These are phyloP conservation scores for Theocolax elegans DNA, from an alignment of 1,140 invertebrate species.

Conservation along the genomic window DNA sequence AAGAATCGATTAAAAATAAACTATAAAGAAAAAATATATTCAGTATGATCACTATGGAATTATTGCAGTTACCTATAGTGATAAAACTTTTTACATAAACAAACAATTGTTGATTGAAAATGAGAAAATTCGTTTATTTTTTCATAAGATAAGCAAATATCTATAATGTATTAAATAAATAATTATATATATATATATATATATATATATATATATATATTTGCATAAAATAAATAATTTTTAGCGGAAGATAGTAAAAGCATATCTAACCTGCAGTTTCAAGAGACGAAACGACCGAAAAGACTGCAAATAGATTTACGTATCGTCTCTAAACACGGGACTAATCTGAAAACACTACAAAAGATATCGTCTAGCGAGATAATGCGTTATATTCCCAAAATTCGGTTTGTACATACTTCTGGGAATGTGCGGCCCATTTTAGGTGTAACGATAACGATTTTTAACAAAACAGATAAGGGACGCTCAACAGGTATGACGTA, in stretches of 20 bases:
- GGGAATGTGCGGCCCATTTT: constrained; percentile 45
- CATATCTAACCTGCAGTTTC: constrained; percentile 44
- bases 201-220: not conserved
- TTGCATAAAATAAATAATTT: constrained; percentile 1
- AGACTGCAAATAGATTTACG: constrained; percentile 38
- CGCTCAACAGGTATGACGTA: constrained; percentile 38
- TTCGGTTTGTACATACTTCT: constrained; percentile 51
- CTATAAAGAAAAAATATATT: too few species aligned
- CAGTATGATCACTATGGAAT: too few species aligned
- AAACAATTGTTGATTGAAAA: too few species aligned
- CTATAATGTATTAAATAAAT: not conserved
- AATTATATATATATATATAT: not conserved
- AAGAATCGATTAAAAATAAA: too few species aligned
- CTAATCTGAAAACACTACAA: constrained; percentile 55
- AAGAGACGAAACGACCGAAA: constrained; percentile 19
- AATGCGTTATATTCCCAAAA: constrained; percentile 52
- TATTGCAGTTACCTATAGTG: too few species aligned
- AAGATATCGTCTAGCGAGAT: constrained; percentile 46
- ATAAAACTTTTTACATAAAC: too few species aligned
- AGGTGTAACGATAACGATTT: constrained; percentile 27
- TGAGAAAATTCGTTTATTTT: too few species aligned
- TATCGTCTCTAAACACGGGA: constrained; percentile 57
- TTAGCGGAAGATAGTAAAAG: not conserved
- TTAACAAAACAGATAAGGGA: constrained; percentile 45
- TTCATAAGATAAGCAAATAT: too few species aligned